Evolutionary conservation across 1,140 invertebrate species (phyloP), one percentile per base, ranked within the genome.

Genomic region (Brachionus rotundiformis): DNA sequence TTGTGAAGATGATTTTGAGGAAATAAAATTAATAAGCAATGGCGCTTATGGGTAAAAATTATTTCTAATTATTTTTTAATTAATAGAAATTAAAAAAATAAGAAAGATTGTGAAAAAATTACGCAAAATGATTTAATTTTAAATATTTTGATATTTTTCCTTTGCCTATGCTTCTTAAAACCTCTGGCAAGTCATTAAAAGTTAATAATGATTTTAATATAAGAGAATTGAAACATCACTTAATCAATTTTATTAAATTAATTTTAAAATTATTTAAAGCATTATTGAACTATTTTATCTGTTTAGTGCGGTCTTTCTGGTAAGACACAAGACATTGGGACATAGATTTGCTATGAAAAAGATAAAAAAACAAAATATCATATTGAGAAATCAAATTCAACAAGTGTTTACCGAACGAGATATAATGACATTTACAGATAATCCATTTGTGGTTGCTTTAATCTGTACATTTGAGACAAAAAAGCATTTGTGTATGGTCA

Each of bases 281-380:
- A 19, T 3, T 47, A 31, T 11, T 81, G 0, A 11, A 23, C 6
- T 59, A 11, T 29, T 33, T 6, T 11, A 2, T 84, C 83, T 93
- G 86, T 41, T 41, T 41, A 97, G 97, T 8, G 95, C 96, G 59
- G 98, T 99, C 8, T 98, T 98, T 88, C 90, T 99, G 47, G 97
- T 99, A 11, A 93, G 96, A 84, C 95, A 98, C 86, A 96, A 95
- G 86, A 93, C 93, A 82, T 95, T 93, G 0, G 90, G 94, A 83
- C 93, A 95, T 85, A 91, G 96, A 85, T 99, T 96, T 89, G 98
- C 98, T 0, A 94, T 99, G 94, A 99, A 99, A 87, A 98, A 98
- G 89, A 98, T 99, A 83, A 96, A 95, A 85, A 99, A 99, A 88
- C 96, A 97, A 86, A 98, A 98, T 89, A 89, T 99, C 65, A 94